Base-by-base conservation (phyloP, 2,888 invertebrate species). In the Odontocolon sp. region DNA sequence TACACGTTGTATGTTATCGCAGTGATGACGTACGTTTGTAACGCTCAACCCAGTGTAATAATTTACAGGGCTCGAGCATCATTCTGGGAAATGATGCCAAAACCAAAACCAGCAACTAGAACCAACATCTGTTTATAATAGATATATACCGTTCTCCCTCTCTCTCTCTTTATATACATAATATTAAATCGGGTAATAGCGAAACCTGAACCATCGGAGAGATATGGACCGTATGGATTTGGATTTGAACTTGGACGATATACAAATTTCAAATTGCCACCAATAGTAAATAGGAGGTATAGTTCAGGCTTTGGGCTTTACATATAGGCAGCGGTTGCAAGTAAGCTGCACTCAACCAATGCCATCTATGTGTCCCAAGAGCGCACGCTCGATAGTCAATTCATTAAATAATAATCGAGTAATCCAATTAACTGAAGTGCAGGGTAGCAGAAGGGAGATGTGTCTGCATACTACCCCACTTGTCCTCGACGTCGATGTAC, bases 181-280 rank as follows among this genome's bases (percentile, higher is more conserved):
- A 45, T 31, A 33, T 61, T 38, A 31, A 45, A 61, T 61, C 40
- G 9, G 18, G 14, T 45, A 45, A 8, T 31, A 45, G 61, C 45
- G 31, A 45, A 61, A 28, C n/a, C 23, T 45, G 9, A n/a, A 23
- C 9, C 16, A 45, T 45, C 38, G 38, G 14, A 2, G 38, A 38
- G 38, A 38, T 38, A 38, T n/a, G n/a, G n/a, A n/a, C n/a, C n/a
- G n/a, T n/a, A n/a, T n/a, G n/a, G n/a, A n/a, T n/a, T n/a, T n/a
- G n/a, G n/a, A n/a, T n/a, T n/a, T n/a, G n/a, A n/a, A n/a, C n/a
- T n/a, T n/a, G n/a, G n/a, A n/a, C n/a, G n/a, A n/a, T n/a, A n/a
- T n/a, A n/a, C 14, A 23, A 63, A 31, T 3, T 11, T 36, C 3
- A 9, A 36, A 11, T 42, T 16, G 26, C 42, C 28, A 6, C 9